Conservation (phyloP, 1,140 invertebrate genomes). For the Mactra quadrangularis region DNA sequence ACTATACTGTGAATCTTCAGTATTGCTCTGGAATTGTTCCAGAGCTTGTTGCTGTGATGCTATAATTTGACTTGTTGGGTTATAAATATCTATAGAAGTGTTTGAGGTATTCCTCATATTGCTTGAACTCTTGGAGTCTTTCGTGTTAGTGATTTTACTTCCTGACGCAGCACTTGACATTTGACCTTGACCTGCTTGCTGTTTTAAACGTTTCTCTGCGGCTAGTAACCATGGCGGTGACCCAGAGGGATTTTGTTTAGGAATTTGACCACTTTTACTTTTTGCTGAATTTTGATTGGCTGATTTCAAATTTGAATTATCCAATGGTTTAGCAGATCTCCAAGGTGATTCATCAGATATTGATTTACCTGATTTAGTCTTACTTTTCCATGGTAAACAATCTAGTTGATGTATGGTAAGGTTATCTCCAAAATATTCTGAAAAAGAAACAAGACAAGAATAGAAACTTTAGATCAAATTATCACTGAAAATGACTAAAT, state of each 20-base stretch:
- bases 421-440: conserved; percentile 26
- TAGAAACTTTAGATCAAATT: too few relatives aligned
- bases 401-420: conserved; percentile 21
- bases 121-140: neutral
- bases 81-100: neutral
- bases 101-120: neutral
- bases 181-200: neutral
- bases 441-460: conserved; percentile 8
- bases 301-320: neutral
- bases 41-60: conserved; percentile 11
- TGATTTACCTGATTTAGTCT: neutral
- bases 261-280: neutral
- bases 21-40: conserved; percentile 3
- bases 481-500: too few relatives aligned
- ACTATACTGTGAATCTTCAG: neutral
- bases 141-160: neutral
- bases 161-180: too few relatives aligned
- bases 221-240: conserved; percentile 50
- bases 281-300: neutral
- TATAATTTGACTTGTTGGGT: neutral
- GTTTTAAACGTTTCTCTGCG: conserved; percentile 39
- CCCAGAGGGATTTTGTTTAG: neutral
- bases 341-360: neutral
- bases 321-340: conserved; percentile 14
- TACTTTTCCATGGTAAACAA: conserved; percentile 19